Evolutionary conservation across 2,797 vertebrate genomes (phyloP), one percentile per base, ranked within the genome.

Genomic region (Onychomys leucogaster): DNA sequence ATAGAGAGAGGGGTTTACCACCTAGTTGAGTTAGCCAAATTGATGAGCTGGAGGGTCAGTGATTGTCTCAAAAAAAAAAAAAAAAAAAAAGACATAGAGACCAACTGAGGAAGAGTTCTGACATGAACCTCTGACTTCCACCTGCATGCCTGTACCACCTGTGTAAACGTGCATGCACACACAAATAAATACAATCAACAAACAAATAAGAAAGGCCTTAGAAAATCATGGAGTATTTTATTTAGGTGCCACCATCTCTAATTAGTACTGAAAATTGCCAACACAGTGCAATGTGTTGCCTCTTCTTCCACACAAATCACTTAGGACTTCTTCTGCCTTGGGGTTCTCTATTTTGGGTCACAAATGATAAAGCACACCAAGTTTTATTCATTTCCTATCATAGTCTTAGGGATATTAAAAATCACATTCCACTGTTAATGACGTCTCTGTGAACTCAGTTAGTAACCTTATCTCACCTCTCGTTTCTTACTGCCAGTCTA

Each of bases 361-460:
- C 91, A 97, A 97, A 96, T 95, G 93, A 91, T 96, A 96, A 97
- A 96, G 46, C 2, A 1, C 46, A 87, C 83, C 94, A 94, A 96
- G 96, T 96, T 97, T 94, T 97, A 96, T 97, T 97, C 94, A 94
- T 95, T 96, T 97, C 93, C 93, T 96, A 67, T 96, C 77, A 94
- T 89, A 83, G 73, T 97, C 78, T 88, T 97, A 41, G n/a, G 82
- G 77, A 93, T 93, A 59, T 94, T 98, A 94, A 97, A 96, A 96
- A 93, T 94, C 81, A 92, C 78, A 93, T 92, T 97, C 91, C 85
- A 89, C 77, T 96, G 96, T 94, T 92, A 94, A 96, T 96, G 97
- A 75, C 80, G 78, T 95, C 84, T 95, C 90, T 94, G 71, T 92
- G 91, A 95, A 89, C 91, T 96, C 49, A 80, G 83, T 89, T 93